Conservation (phyloP, 2,113 vertebrate species). For the Apodemus speciosus region DNA sequence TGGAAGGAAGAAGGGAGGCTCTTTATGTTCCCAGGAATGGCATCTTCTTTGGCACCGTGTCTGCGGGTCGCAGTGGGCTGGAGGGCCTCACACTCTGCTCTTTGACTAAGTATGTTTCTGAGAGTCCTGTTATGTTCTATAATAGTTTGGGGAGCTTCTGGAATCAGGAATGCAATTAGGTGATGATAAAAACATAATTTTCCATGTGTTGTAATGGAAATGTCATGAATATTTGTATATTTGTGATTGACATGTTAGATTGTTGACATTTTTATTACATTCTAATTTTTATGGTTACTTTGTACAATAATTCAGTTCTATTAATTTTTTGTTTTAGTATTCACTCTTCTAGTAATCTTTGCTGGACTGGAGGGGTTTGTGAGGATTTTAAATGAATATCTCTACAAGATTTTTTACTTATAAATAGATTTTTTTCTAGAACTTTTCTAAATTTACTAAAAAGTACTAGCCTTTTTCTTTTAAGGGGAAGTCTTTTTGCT, state of each 20-base stretch:
- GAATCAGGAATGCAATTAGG: not conserved
- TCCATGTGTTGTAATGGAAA: not conserved
- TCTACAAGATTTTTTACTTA: not conserved
- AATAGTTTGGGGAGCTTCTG: not conserved
- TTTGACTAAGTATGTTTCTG: not conserved
- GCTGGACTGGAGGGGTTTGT: not conserved
- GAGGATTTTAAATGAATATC: not conserved
- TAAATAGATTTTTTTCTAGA: not conserved
- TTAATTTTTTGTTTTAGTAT: slow-evolving; percentile 34
- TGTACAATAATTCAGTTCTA: slow-evolving; percentile 19
- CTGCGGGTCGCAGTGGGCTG: not conserved
- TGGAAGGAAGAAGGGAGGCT: not conserved
- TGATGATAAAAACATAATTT: not conserved
- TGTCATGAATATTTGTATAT: not conserved
- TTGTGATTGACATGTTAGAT: slow-evolving; percentile 30
- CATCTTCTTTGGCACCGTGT: not conserved
- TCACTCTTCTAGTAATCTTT: slow-evolving; percentile 55
- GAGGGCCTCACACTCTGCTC: not conserved
- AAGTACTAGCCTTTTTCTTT: not conserved
- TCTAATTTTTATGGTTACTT: slow-evolving; percentile 1
- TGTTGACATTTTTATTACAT: slow-evolving; percentile 3
- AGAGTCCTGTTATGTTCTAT: not conserved
- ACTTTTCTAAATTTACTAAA: too few species aligned
- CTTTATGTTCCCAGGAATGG: not conserved
- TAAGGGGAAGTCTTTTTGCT: not conserved